Base-by-base conservation (phyloP, 2,888 invertebrate genomes). In the Omphaloscelis lunosa region DNA sequence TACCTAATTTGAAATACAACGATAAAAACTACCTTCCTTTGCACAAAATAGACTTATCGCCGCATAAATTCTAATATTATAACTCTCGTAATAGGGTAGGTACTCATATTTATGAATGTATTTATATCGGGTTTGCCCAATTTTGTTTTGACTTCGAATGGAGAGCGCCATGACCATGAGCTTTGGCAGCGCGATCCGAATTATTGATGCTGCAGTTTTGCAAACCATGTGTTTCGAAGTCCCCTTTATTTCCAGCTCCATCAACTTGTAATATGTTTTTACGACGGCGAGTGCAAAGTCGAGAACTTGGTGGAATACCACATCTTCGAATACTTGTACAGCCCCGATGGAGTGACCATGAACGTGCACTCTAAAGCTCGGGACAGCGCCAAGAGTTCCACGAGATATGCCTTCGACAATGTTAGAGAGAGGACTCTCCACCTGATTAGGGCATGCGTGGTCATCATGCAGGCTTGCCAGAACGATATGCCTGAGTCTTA, bases 221-320 rank as follows among this genome's bases (percentile, higher is more conserved):
- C 20, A n/a, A 68, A n/a, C 12, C 34, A 61, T n/a, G n/a, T 58
- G n/a, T 61, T 61, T 34, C 17, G n/a, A 75, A 73, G n/a, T 20
- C 45, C 2, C 7, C 45, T 27, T 27, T 23, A 20, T 69, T 81
- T 91, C 5, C 85, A 96, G 96, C 90, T 96, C 0, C 93, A 94
- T 23, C 93, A 94, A 86, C 84, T 96, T 67, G 95, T 92, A 0
- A 79, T 96, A 17, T 96, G 96, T 80, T 95, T 96, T 82, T 96
- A 96, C 89, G 93, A 94, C 34, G 93, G 91, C 51, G 93, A 93
- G 4, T 92, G 92, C 70, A 90, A 88, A 48, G 65, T 82, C 3
- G 95, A 94, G n/a, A 95, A 94, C 73, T 86, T 96, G 12, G 72
- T 93, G 0, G 96, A 96, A 73, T 95, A 94, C 74, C 90, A 95